Conservation (phyloP, 2,113 vertebrate species). For the Protomyctophum bolini region DNA sequence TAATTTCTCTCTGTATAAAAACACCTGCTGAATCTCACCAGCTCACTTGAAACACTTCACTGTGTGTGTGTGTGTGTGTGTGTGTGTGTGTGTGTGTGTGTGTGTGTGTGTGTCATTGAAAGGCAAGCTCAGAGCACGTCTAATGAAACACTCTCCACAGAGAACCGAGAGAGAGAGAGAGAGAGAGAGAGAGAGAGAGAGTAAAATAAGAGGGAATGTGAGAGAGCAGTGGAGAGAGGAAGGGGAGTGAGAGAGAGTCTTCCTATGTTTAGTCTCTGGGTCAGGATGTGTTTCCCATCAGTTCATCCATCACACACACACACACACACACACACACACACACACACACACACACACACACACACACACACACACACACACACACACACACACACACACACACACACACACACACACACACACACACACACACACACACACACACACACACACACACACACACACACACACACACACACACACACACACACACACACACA, state of each 20-base stretch:
- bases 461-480: too few relatives aligned
- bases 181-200: neutral
- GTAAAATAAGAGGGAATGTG: neutral
- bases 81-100: constrained; percentile 29
- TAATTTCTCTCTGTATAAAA: constrained; percentile 62
- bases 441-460: too few relatives aligned
- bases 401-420: too few relatives aligned
- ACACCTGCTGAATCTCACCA: constrained; percentile 60
- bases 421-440: too few relatives aligned
- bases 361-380: too few relatives aligned
- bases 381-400: too few relatives aligned
- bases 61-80: neutral
- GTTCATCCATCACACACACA: constrained; percentile 60
- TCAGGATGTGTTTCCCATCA: constrained; percentile 53
- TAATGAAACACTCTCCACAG: constrained; percentile 67
- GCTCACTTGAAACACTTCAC: constrained; percentile 59
- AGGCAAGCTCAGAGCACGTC: constrained; percentile 38
- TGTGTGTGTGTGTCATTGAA: neutral
- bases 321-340: too few relatives aligned
- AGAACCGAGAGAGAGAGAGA: neutral
- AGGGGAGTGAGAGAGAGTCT: constrained; percentile 21
- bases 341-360: too few relatives aligned
- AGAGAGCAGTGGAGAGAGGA: neutral
- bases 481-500: too few relatives aligned
- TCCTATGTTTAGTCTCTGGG: constrained; percentile 68